A percentile compares a stretch with the other conserved stretches of the same genome.
phyloP scores from a whole-genome alignment of 2,888 invertebrate genomes.

The Ophion costatus region DNA sequence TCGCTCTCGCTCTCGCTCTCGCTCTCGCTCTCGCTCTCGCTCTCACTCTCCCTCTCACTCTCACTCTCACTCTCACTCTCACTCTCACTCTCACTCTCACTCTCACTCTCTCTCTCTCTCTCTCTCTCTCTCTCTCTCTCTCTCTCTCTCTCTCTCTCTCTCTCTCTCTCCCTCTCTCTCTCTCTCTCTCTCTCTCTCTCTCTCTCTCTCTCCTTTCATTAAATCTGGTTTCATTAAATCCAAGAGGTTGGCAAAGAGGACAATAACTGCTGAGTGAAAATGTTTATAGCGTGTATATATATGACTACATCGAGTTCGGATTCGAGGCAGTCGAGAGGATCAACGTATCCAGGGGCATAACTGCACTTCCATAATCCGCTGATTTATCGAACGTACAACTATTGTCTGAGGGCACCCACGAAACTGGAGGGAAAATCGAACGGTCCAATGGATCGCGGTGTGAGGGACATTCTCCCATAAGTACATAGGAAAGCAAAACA shows the following conservation, averaged over 20 bases:
- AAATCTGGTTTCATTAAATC: constrained; percentile 73
- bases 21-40: too few species aligned
- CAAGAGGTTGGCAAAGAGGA: constrained; percentile 12
- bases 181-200: too few species aligned
- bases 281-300: constrained; percentile 24
- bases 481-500: constrained; percentile 41
- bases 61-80: too few species aligned
- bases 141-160: not conserved
- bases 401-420: constrained; percentile 62
- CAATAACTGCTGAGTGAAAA: constrained; percentile 39
- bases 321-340: constrained; percentile 3
- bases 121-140: too few species aligned
- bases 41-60: too few species aligned
- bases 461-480: constrained; percentile 22
- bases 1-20: too few species aligned
- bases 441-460: constrained; percentile 7
- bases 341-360: constrained; percentile 62
- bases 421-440: constrained; percentile 53
- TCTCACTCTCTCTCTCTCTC: too few species aligned
- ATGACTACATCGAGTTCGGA: not conserved
- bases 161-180: too few species aligned
- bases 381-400: constrained; percentile 70
- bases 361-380: constrained; percentile 66
- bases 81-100: too few species aligned
- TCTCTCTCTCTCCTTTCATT: too few species aligned